phyloP scores from a whole-genome alignment of 2,797 vertebrate species.

The Merluccius polli region DNA sequence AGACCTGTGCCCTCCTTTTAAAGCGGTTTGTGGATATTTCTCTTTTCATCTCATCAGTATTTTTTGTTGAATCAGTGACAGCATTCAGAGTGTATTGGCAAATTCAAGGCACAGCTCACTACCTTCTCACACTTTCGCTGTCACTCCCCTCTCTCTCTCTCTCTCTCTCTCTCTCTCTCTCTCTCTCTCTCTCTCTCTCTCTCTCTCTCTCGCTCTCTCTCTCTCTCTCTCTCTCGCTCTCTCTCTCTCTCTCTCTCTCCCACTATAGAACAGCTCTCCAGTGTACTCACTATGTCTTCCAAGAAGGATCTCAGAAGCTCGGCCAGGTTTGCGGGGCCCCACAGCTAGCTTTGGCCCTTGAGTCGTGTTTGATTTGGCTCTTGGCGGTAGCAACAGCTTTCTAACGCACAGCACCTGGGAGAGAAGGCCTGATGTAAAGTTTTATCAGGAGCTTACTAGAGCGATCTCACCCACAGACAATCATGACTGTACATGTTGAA shows the following conservation, averaged over 20 bases:
- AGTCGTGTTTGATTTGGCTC: constrained; percentile 59
- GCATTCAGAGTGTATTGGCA: background rate
- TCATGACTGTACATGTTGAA: background rate
- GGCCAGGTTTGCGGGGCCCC: constrained; percentile 6
- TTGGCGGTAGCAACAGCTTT: constrained; percentile 19
- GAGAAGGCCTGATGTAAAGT: constrained; percentile 37
- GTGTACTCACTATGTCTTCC: constrained; percentile 14
- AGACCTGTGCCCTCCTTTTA: constrained; percentile 2
- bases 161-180: background rate
- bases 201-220: background rate
- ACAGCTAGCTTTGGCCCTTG: constrained; percentile 9
- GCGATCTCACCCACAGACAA: background rate
- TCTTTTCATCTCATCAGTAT: background rate
- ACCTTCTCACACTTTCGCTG: background rate
- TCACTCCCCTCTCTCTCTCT: background rate
- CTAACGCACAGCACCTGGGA: constrained; percentile 34
- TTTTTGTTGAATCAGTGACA: constrained; percentile 7
- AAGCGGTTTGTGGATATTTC: background rate
- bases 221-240: constrained; percentile 11
- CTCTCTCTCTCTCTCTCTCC: constrained; percentile 5
- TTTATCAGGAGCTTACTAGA: constrained; percentile 35
- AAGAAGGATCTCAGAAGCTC: constrained; percentile 34
- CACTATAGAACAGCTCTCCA: constrained; percentile 3
- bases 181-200: background rate
- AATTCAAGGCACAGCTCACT: background rate